Percentiles rank a stretch among this genome's conserved stretches.
phyloP scores from a whole-genome alignment of 2,888 invertebrate genomes.

The Phania funesta region DNA sequence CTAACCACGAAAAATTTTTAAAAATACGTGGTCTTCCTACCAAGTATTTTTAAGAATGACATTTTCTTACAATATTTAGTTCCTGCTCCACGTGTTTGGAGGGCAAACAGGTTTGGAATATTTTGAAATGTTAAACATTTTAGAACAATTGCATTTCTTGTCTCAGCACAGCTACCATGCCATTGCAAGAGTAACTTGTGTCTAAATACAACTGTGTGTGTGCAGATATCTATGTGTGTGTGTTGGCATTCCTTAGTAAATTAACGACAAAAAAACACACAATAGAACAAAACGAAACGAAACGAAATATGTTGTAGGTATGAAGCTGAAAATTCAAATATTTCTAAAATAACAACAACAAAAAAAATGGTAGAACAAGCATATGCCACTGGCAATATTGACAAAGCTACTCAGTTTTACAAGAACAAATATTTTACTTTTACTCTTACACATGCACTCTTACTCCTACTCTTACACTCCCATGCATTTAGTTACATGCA shows the following conservation, averaged over 20 bases:
- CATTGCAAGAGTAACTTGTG: constrained; percentile 10
- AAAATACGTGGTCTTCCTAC: not conserved
- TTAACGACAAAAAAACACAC: constrained; percentile 57
- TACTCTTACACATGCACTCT: constrained; percentile 20
- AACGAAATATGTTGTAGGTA: not conserved
- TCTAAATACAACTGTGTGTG: not conserved
- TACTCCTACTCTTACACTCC: not conserved
- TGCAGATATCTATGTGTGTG: no score
- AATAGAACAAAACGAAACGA: no score
- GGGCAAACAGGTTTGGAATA: constrained; percentile 20
- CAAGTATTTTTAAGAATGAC: not conserved
- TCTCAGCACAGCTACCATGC: no score
- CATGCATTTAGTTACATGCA: not conserved
- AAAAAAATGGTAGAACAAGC: constrained; percentile 44
- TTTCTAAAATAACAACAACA: constrained; percentile 67
- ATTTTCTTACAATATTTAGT: constrained; percentile 30
- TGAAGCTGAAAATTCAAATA: constrained; percentile 72
- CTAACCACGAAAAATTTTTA: not conserved
- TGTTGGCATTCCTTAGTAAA: constrained; percentile 66
- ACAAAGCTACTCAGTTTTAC: constrained; percentile 71
- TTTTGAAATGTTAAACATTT: constrained; percentile 48
- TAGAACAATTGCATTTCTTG: constrained; percentile 7
- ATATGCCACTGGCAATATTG: constrained; percentile 72
- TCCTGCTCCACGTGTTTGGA: constrained; percentile 9
- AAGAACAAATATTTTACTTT: constrained; percentile 19